Conservation (phyloP, 2,113 vertebrate species). For the Vulpes vulpes region DNA sequence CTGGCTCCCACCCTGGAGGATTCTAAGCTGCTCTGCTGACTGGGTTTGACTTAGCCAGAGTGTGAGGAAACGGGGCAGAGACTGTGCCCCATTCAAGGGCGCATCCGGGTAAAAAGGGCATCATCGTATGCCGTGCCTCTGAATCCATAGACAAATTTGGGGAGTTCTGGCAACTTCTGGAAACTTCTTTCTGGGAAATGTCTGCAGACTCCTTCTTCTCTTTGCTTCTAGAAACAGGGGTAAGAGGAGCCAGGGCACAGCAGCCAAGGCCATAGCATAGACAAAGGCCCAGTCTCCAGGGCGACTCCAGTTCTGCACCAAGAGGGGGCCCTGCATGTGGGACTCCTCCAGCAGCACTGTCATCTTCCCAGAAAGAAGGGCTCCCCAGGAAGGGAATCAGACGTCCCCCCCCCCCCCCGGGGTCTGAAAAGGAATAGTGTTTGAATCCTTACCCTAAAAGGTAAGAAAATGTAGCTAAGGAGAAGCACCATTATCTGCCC, state of each 20-base stretch:
- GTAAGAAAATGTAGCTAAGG: background rate
- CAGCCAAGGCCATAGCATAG: background rate
- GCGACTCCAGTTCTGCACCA: rapidly evolving
- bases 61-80: background rate
- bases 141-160: background rate
- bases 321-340: background rate
- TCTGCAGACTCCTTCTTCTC: background rate
- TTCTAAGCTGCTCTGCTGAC: background rate
- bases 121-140: rapidly evolving
- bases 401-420: background rate
- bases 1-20: rapidly evolving
- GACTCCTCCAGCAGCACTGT: background rate
- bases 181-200: background rate
- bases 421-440: background rate
- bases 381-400: background rate
- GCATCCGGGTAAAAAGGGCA: too few species aligned
- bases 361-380: background rate
- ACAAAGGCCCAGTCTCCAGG: background rate
- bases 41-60: background rate
- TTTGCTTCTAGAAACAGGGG: background rate
- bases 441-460: background rate
- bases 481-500: background rate
- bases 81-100: background rate
- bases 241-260: background rate
- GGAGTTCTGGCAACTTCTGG: background rate